Evolutionary conservation across 2,888 invertebrate species (phyloP), one percentile per base, ranked within the genome.

Genomic region (Keiferia lycopersicella): DNA sequence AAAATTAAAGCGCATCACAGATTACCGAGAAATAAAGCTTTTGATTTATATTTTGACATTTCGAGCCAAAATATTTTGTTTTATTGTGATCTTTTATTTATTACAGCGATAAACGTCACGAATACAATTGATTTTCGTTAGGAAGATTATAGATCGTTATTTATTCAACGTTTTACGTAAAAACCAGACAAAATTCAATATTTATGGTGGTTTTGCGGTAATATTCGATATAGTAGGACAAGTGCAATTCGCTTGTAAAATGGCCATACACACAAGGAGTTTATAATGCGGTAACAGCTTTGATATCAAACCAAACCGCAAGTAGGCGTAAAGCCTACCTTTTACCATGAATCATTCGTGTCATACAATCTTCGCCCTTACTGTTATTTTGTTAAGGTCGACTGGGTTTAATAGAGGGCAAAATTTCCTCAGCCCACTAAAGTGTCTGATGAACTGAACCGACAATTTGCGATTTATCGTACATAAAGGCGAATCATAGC

Each of bases 401-500:
- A 69, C 67, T 69, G 70, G 69, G 69, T 69, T 68, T 69, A 67
- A 69, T 66, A 65, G 66, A 69, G 68, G 71, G 70, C 71, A 68
- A 73, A 68, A 65, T 67, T 70, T 74, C 69, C 68, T 66, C 66
- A 62, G 68, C 64, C 69, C 73, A 75, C 75, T 83, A 81, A 83
- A 84, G 79, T 81, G 83, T 80, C 75, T 75, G 79, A 77, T 81
- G 77, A 77, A 79, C 78, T 68, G 78, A 83, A 82, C 85, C 81
- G 75, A 77, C 88, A 87, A 88, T 90, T 88, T 88, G 81, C 87
- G 82, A 87, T 89, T 91, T 88, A 87, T 80, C 82, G 83, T 82
- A 81, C 80, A 80, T 83, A 82, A 83, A 84, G 77, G 81, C 77
- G 80, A 84, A 85, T 85, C 83, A 81, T 84, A 84, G 78, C 71